Base-by-base conservation (phyloP, 2,797 vertebrate genomes). In the Chanos chanos region DNA sequence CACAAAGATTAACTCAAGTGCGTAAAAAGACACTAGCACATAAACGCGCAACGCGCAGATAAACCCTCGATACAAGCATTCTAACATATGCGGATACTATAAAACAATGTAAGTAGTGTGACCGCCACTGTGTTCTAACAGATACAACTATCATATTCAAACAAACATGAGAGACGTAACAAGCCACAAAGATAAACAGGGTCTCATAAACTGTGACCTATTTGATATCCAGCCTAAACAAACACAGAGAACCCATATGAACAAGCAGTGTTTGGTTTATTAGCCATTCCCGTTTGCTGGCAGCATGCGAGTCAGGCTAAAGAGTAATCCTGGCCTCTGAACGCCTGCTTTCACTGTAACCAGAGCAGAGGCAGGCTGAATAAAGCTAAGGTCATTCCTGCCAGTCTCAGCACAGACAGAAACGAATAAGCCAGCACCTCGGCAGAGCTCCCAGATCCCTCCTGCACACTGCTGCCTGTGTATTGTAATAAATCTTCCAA, bases 281-380 rank as follows among this genome's bases (percentile, higher is more conserved):
- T 53, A 56, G 64, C 66, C 31, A 65, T 72, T 77, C 49, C n/a
- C n/a, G n/a, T n/a, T n/a, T n/a, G n/a, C 57, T 71, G 56, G 55
- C 28, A 72, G 44, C 5, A n/a, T 7, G 69, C 62, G 33, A 81
- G 64, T 73, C 34, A 68, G 30, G 54, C 31, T 45, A 45, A 52
- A 70, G 25, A 0, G 58, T 73, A 71, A 71, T 40, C 64, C 13
- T 31, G 30, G 60, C 56, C 64, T 64, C 30, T 59, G 44, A n/a
- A n/a, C n/a, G 19, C 22, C 18, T 10, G 43, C 16, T 21, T 9
- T 6, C 24, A 40, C 34, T 36, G 37, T 54, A 56, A 60, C 69
- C 28, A 57, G 61, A 44, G 47, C 51, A 61, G 37, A 43, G 25
- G 54, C 59, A 30, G 22, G 15, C 41, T 24, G 31, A 51, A 56